Percentiles rank a stretch among this genome's conserved stretches.
phyloP scores from a whole-genome alignment of 2,113 vertebrate genomes.

The Scatophagus argus region DNA sequence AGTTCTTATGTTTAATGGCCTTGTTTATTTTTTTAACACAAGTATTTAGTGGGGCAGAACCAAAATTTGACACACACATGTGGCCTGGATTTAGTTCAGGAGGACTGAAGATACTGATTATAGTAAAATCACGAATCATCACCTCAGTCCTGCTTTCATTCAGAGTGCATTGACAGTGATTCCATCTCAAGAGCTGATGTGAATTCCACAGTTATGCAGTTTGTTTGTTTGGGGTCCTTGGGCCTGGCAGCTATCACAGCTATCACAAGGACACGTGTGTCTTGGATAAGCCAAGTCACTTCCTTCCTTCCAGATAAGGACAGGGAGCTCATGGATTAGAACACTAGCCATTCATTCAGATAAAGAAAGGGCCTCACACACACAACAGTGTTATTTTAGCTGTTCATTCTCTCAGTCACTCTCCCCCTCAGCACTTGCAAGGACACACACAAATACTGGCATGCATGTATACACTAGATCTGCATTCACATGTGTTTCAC shows the following conservation, averaged over 20 bases:
- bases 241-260: conserved; percentile 76
- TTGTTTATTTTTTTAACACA: too few relatives aligned
- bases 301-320: conserved; percentile 82
- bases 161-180: background rate
- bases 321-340: conserved; percentile 64
- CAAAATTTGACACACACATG: background rate
- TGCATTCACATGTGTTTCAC: conserved; percentile 53
- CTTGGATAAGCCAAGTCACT: conserved; percentile 78
- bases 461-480: conserved; percentile 41
- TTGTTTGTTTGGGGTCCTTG: conserved; percentile 59
- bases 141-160: background rate
- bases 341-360: conserved; percentile 73
- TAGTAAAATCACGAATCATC: background rate
- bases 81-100: background rate
- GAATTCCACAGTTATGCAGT: conserved; percentile 54
- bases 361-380: conserved; percentile 65
- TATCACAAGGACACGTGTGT: conserved; percentile 77
- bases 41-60: background rate
- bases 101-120: background rate
- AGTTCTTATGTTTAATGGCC: too few relatives aligned
- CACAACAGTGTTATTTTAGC: conserved; percentile 75
- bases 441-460: conserved; percentile 49
- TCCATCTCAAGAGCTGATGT: conserved; percentile 40
- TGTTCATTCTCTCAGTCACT: conserved; percentile 67
- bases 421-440: conserved; percentile 10